These are phyloP conservation scores for Enteromius radiatus DNA, from an alignment of 2,797 vertebrate genomes.

Conservation along the genomic window DNA sequence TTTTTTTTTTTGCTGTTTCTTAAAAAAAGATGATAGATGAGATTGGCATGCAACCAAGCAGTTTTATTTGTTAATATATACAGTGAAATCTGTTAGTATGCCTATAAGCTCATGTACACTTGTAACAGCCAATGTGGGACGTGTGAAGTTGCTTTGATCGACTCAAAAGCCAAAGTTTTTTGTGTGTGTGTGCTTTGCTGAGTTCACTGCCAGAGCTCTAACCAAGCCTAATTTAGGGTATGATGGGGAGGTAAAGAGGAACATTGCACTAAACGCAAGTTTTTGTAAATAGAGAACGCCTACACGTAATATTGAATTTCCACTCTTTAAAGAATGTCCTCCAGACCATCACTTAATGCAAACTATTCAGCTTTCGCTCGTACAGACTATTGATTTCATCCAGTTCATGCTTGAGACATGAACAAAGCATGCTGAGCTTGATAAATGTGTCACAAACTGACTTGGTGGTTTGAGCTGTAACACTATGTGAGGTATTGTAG, in stretches of 20 bases:
- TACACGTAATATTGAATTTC: not conserved
- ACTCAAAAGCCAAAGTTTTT: conserved; percentile 53
- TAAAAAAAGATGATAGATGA: conserved; percentile 8
- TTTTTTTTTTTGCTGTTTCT: not conserved
- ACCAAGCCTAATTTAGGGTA: not conserved
- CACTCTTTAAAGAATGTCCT: conserved; percentile 20
- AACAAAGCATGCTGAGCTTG: conserved; percentile 19
- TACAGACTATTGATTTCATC: not conserved
- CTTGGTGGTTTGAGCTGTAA: conserved; percentile 33
- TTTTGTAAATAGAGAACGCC: conserved; percentile 24
- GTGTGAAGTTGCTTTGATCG: conserved; percentile 34
- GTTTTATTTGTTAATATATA: conserved; percentile 30
- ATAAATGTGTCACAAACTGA: conserved; percentile 13
- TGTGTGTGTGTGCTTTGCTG: not conserved
- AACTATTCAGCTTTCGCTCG: conserved; percentile 19
- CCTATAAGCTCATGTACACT: conserved; percentile 11
- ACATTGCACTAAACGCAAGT: conserved; percentile 27
- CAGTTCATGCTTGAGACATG: conserved; percentile 9
- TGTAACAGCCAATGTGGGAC: conserved; percentile 19
- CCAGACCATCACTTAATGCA: conserved; percentile 1
- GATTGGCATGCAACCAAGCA: not conserved
- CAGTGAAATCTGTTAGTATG: conserved; percentile 12
- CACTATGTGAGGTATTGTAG: conserved; percentile 44
- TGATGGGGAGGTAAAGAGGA: not conserved
- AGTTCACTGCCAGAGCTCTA: conserved; percentile 26